These are phyloP conservation scores for Nymphalis c-album DNA, from an alignment of 2,888 invertebrate genomes.

Conservation along the genomic window DNA sequence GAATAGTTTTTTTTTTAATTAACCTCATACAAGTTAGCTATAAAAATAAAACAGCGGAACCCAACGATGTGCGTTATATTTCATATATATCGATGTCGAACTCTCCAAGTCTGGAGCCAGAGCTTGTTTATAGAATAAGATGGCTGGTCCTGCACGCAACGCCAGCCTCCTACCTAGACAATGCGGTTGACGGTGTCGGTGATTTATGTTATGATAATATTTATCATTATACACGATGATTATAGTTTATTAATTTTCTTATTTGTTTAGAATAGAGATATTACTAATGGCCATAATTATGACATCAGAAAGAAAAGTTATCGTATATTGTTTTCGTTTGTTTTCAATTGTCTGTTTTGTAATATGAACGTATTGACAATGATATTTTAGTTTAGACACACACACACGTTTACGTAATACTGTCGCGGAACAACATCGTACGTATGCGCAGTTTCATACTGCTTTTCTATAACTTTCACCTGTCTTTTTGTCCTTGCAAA, in stretches of 20 bases:
- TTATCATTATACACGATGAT: not conserved
- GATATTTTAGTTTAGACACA: constrained; percentile 4
- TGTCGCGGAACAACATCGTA: not conserved
- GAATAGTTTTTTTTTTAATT: too few relatives aligned
- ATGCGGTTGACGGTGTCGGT: constrained; percentile 14
- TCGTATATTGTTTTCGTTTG: not conserved
- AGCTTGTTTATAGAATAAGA: constrained; percentile 12
- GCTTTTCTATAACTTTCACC: constrained; percentile 16
- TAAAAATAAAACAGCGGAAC: too few relatives aligned
- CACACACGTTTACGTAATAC: constrained; percentile 1
- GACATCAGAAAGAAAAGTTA: not conserved
- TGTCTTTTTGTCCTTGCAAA: constrained; percentile 6
- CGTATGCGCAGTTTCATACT: not conserved
- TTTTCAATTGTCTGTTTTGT: not conserved
- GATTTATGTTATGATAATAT: constrained; percentile 19
- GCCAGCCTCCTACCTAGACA: constrained; percentile 19
- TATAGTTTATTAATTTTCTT: too few relatives aligned
- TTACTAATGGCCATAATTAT: not conserved
- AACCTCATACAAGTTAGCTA: too few relatives aligned
- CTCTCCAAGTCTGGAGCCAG: not conserved
- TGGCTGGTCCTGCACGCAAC: not conserved
- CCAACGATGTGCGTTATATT: not conserved
- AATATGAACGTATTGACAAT: not conserved
- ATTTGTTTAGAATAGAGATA: too few relatives aligned
- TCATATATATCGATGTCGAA: not conserved